Base-by-base conservation (phyloP, 2,797 vertebrate genomes). In the Meda fulgida region DNA sequence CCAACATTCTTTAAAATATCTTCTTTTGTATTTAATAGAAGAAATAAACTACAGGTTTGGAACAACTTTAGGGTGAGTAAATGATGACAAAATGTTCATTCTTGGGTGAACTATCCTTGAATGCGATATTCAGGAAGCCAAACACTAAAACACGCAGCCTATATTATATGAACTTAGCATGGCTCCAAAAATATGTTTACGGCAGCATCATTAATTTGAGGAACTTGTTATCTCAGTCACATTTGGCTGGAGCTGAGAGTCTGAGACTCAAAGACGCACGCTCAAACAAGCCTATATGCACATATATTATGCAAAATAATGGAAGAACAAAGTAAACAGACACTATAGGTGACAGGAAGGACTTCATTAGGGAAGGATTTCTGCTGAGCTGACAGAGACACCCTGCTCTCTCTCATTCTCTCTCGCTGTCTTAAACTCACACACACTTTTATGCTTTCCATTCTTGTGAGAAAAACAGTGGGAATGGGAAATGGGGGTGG, bases 331-430 rank as follows among this genome's bases (percentile, higher is more conserved):
- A 85, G 84, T 82, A 78, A 85, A 85, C 84, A 85, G 84, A 77
- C 67, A n/a, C 75, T 67, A 58, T 77, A 77, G 80, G 79, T 88
- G 84, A 86, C 87, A 88, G 84, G 76, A 83, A 86, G 80, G 83
- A 88, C 87, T 89, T 89, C 85, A 88, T 89, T 88, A 89, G 76
- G 71, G 71, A 86, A 72, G 78, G 85, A 84, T 87, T 88, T 88
- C 85, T 85, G 87, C 87, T 89, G 78, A 89, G 86, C 84, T 86
- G 89, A 88, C 84, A 87, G 80, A 87, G 87, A 87, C 73, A 81
- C 82, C 34, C 55, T 69, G 69, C 70, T 81, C 81, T 38, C 58
- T 84, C 84, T 70, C 38, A 70, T 55, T 86, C 79, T 78, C 77
- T 84, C 43, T 80, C 63, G n/a, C 78, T 31, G 40, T 79, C 36